Evolutionary conservation across 2,797 vertebrate species (phyloP).

Genomic region (Lepus townsendii): DNA sequence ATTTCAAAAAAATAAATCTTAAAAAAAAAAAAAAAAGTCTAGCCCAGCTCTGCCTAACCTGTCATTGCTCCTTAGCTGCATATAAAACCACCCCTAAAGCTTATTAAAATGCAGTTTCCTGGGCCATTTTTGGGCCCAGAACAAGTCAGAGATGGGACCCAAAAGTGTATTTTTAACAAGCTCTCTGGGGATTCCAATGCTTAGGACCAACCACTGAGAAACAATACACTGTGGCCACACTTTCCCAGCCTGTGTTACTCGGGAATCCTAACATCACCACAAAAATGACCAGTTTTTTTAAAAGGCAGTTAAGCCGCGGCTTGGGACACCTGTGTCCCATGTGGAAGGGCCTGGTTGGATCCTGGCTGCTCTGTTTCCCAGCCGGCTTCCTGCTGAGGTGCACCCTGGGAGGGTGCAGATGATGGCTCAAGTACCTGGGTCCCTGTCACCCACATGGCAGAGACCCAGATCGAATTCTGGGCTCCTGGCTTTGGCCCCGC

Average conservation of each 20-base stretch:
- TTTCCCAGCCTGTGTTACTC: neutral
- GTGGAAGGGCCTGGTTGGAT: too few relatives aligned
- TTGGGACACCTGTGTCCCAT: neutral
- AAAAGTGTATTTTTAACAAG: constrained; percentile 12
- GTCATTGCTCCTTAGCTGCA: constrained; percentile 18
- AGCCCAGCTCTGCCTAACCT: neutral
- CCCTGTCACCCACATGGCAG: too few relatives aligned
- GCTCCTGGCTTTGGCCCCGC: too few relatives aligned
- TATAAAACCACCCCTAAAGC: neutral
- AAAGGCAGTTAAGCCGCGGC: neutral
- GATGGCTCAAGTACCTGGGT: too few relatives aligned
- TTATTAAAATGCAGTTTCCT: constrained; percentile 29
- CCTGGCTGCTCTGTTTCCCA: too few relatives aligned
- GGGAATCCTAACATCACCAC: neutral
- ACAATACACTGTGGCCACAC: neutral
- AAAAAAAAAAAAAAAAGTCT: neutral
- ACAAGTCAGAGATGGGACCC: neutral
- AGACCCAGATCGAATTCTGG: too few relatives aligned
- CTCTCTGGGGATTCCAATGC: neutral
- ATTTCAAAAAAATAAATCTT: too few relatives aligned
- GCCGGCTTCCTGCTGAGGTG: too few relatives aligned
- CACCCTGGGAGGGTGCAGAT: too few relatives aligned
- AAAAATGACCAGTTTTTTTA: neutral
- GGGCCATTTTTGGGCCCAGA: neutral
- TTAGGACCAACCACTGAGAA: constrained; percentile 1